Percentiles rank a stretch among this genome's conserved stretches.
phyloP scores from a whole-genome alignment of 2,888 invertebrate species.

The Drosophila sordidula region DNA sequence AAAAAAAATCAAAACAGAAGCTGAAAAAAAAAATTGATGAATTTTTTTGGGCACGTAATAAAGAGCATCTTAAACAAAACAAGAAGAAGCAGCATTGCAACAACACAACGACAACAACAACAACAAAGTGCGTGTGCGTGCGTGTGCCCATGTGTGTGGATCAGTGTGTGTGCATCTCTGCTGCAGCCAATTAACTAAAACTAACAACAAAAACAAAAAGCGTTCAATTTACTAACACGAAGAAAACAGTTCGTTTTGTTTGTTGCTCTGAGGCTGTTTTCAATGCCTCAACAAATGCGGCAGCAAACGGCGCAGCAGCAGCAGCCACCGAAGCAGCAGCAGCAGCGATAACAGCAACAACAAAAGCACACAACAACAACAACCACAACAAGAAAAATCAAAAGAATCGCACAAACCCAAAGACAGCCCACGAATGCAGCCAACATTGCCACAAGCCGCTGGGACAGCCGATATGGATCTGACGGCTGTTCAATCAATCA shows the following conservation, averaged over 20 bases:
- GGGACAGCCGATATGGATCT: constrained; percentile 95
- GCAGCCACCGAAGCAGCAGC: constrained; percentile 13
- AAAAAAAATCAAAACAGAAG: background rate
- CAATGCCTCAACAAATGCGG: constrained; percentile 39
- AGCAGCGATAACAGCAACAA: constrained; percentile 1
- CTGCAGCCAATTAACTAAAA: constrained; percentile 28
- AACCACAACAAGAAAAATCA: constrained; percentile 18
- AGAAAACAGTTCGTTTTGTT: constrained; percentile 4
- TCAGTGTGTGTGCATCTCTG: constrained; percentile 8
- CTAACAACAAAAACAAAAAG: constrained; percentile 15
- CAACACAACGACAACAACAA: constrained; percentile 8
- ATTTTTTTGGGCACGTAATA: constrained; percentile 75
- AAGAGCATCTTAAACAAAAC: constrained; percentile 26
- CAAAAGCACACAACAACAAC: constrained; percentile 16
- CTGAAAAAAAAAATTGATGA: constrained; percentile 34
- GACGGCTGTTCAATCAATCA: constrained; percentile 97
- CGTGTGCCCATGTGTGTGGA: constrained; percentile 5
- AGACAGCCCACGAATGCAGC: constrained; percentile 88
- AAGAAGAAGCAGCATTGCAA: constrained; percentile 14
- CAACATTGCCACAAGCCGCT: constrained; percentile 89
- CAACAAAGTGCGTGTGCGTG: constrained; percentile 23
- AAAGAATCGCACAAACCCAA: constrained; percentile 34
- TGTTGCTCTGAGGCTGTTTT: constrained; percentile 2
- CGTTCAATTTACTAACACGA: constrained; percentile 11
- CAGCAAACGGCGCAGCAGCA: constrained; percentile 26